These are phyloP conservation scores for Melanaphis sacchari DNA, from an alignment of 1,140 invertebrate species.

Conservation along the genomic window DNA sequence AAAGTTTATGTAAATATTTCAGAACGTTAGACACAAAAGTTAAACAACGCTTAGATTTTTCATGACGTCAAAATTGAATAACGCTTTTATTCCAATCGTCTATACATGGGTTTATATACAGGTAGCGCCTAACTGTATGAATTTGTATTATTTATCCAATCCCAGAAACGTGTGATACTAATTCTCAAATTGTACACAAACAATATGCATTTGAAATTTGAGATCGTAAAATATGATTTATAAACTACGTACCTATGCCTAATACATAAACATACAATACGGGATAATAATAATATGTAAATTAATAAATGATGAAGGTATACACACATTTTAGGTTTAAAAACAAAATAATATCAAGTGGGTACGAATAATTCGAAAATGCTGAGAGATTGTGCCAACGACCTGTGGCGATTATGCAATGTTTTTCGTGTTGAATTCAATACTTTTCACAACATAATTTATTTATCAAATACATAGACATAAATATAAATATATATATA, in stretches of 20 bases:
- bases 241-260: slow-evolving; percentile 17
- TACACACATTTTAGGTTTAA: background rate
- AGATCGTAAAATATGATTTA: slow-evolving; percentile 26
- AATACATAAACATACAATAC: background rate
- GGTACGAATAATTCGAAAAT: slow-evolving; percentile 34
- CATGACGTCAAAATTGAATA: background rate
- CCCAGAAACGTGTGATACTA: background rate
- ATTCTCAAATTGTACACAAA: slow-evolving; percentile 11
- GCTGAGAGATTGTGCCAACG: slow-evolving; percentile 26
- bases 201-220: background rate
- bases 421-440: slow-evolving; percentile 26
- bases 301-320: background rate
- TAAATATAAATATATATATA: background rate
- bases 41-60: background rate
- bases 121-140: background rate
- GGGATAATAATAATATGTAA: slow-evolving; percentile 14
- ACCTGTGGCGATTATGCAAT: slow-evolving; percentile 48
- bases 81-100: background rate
- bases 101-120: background rate
- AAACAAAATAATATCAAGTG: slow-evolving; percentile 29
- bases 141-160: slow-evolving; percentile 2
- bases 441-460: slow-evolving; percentile 44
- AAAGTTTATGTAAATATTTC: background rate
- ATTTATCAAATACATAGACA: slow-evolving; percentile 37
- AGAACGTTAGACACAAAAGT: background rate